Evolutionary conservation across 2,888 invertebrate genomes (phyloP).

Genomic region (Eutolmus rufibarbis): DNA sequence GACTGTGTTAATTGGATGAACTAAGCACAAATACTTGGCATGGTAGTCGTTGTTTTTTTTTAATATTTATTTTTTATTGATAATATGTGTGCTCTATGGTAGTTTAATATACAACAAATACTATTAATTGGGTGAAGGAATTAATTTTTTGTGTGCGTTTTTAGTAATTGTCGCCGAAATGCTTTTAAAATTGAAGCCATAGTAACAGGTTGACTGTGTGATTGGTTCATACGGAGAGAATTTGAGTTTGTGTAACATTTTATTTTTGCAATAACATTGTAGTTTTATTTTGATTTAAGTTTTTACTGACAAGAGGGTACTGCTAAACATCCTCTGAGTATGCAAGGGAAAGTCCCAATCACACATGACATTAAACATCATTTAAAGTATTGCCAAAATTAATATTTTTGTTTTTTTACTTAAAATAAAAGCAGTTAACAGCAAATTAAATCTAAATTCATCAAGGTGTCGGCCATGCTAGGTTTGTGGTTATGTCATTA

Average conservation of each 20-base stretch:
- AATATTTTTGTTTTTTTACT: not conserved
- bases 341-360: not conserved
- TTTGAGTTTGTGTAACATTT: not conserved
- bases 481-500: slow-evolving; percentile 44
- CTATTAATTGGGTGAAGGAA: slow-evolving; percentile 27
- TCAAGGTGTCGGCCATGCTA: slow-evolving; percentile 44
- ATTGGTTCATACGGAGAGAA: not conserved
- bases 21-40: slow-evolving; percentile 65
- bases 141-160: slow-evolving; percentile 23
- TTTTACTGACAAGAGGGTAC: not conserved
- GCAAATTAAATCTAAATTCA: slow-evolving; percentile 9
- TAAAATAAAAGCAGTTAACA: not conserved
- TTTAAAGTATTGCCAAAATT: not conserved
- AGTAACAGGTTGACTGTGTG: not conserved
- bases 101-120: slow-evolving; percentile 13
- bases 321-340: not conserved
- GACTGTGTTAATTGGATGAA: slow-evolving; percentile 64
- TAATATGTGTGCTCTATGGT: slow-evolving; percentile 42
- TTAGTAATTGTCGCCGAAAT: not conserved
- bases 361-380: not conserved
- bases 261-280: not conserved
- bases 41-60: slow-evolving; percentile 60
- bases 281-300: not conserved
- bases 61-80: slow-evolving; percentile 40
- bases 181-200: not conserved